Base-by-base conservation (phyloP, 2,888 invertebrate genomes). In the Lasioglossum morio region DNA sequence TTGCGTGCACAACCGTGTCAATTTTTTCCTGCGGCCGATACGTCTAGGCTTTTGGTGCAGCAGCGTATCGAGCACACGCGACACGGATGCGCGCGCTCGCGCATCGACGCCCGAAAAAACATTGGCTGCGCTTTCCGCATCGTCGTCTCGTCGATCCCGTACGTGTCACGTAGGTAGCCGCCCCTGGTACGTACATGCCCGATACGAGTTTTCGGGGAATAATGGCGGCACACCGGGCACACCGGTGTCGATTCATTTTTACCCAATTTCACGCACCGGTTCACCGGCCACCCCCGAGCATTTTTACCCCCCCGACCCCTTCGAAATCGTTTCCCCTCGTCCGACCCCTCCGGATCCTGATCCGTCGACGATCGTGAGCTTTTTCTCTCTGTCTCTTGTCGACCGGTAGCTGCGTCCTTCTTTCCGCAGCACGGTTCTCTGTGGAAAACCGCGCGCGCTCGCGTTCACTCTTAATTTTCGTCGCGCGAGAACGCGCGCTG, bases 251-350 rank as follows among this genome's bases (percentile, higher is more conserved):
- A 88, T 89, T 89, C 89, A 88, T 91, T 91, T 92, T 91, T 91
- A 87, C 81, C 85, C 88, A 92, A 91, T 92, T 92, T 92, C 91
- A 91, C 90, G 88, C 88, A 87, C 84, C 87, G 89, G 83, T 89
- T 88, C 90, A 84, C 85, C 83, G 82, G 80, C 66, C 80, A 37
- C 66, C 72, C 69, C 69, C 66, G 19, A 30, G 66, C 60, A 63
- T 63, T 66, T 23, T 40, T 23, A 12, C 74, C 60, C 30, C 34
- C n/a, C n/a, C 72, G 60, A 16, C 12, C 72, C 43, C 43, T 23
- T 57, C 63, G 46, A 70, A 73, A 79, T 74, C 77, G 46, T 66
- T 48, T 46, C 72, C 43, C 37, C 27, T 70, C 53, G 72, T 37
- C 66, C 46, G 40, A 5, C 60, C 16, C 60, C n/a, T 19, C 77